phyloP scores from a whole-genome alignment of 2,113 vertebrate genomes.

The Epinephelus moara region DNA sequence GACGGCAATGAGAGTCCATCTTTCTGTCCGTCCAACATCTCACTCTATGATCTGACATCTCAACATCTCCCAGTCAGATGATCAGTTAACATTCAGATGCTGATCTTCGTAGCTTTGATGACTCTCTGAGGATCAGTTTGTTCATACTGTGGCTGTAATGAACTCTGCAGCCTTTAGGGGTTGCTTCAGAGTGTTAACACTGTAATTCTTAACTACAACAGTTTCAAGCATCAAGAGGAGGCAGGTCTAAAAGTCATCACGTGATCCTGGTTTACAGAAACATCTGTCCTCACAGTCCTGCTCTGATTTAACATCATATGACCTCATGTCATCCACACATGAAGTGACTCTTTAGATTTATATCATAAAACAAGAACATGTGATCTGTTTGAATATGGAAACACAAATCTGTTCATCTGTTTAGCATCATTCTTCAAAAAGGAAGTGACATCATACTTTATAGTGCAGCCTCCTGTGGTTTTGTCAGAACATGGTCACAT shows the following conservation, averaged over 20 bases:
- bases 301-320: conserved; percentile 5
- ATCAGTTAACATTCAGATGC: background rate
- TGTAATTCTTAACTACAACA: background rate
- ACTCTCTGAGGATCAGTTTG: no score
- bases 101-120: no score
- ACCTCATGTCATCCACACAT: conserved; percentile 34
- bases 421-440: conserved; percentile 3
- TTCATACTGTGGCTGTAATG: no score
- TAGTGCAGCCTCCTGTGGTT: conserved; percentile 15
- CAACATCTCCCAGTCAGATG: background rate
- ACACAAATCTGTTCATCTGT: conserved; percentile 32
- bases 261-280: conserved; percentile 19
- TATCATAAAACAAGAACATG: conserved; percentile 4
- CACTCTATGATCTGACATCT: background rate
- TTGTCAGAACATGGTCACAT: conserved; percentile 55
- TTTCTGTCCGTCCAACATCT: background rate
- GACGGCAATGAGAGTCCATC: background rate
- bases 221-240: background rate
- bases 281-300: background rate
- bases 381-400: background rate
- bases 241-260: background rate
- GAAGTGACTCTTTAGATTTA: conserved; percentile 37
- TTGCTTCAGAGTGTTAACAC: no score
- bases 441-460: conserved; percentile 24
- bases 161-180: no score